Percentiles rank a stretch among this genome's conserved stretches.
Conservation (phyloP, 2,888 invertebrate species). For the Drosophila fulvimacula region DNA sequence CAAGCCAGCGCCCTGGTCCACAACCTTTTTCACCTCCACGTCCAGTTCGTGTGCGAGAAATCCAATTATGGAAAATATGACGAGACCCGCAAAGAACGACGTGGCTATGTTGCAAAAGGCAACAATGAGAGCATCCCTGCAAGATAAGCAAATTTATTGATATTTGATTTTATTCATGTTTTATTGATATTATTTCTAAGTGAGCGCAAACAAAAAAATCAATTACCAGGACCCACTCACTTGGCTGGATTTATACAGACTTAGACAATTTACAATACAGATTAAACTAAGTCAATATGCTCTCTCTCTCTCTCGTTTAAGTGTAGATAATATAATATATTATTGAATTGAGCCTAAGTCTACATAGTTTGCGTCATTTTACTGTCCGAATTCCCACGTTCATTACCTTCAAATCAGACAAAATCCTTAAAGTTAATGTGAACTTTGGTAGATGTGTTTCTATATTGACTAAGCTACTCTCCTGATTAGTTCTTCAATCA, state of each 20-base stretch:
- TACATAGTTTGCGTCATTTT: too few relatives aligned
- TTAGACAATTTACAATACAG: neutral
- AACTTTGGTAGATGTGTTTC: neutral
- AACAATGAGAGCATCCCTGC: slow-evolving; percentile 90
- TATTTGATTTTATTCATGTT: neutral
- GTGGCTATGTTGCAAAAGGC: slow-evolving; percentile 91
- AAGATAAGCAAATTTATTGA: slow-evolving; percentile 46
- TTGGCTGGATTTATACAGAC: neutral
- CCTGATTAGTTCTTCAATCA: too few relatives aligned
- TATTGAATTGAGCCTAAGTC: too few relatives aligned
- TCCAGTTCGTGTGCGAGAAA: slow-evolving; percentile 91
- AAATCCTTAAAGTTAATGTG: neutral
- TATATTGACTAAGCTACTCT: neutral
- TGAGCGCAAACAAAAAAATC: neutral
- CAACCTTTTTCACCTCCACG: slow-evolving; percentile 89
- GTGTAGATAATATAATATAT: neutral
- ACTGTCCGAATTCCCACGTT: neutral
- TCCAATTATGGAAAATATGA: slow-evolving; percentile 93
- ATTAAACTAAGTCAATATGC: neutral
- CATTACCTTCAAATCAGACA: neutral
- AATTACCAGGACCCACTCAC: neutral
- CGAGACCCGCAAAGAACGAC: slow-evolving; percentile 92
- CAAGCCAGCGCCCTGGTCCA: slow-evolving; percentile 91
- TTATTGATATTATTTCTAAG: neutral
- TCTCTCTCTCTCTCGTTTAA: neutral